phyloP scores from a whole-genome alignment of 2,888 invertebrate genomes.

The Choristoneura rosaceana region DNA sequence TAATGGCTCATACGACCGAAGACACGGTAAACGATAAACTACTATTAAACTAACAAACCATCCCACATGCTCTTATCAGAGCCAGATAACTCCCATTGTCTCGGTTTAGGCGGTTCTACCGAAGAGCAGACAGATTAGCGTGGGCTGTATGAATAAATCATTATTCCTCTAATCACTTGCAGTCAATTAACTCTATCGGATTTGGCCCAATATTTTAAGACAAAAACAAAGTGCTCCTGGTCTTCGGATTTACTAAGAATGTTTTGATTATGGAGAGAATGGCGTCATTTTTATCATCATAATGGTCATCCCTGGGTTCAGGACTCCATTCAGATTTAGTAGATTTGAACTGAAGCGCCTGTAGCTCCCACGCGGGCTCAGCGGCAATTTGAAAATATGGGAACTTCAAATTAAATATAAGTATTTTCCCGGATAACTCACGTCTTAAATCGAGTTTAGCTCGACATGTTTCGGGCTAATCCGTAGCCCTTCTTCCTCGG shows the following conservation, averaged over 20 bases:
- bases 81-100: conserved; percentile 68
- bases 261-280: background rate
- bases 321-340: no score
- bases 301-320: no score
- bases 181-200: conserved; percentile 45
- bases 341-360: no score
- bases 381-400: no score
- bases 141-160: conserved; percentile 59
- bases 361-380: no score
- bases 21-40: background rate
- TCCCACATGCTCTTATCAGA: conserved; percentile 50
- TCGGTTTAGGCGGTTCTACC: conserved; percentile 43
- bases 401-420: no score
- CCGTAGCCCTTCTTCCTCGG: no score
- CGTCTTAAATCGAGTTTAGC: no score
- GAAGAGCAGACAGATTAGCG: conserved; percentile 52
- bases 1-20: background rate
- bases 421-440: no score
- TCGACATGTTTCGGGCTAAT: no score
- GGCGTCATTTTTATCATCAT: background rate
- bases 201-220: conserved; percentile 29
- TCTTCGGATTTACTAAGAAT: conserved; percentile 23
- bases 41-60: conserved; percentile 31
- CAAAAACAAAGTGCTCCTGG: conserved; percentile 30
- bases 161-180: conserved; percentile 51